Conservation (phyloP, 2,888 invertebrate species). For the Pterobdella sp. region DNA sequence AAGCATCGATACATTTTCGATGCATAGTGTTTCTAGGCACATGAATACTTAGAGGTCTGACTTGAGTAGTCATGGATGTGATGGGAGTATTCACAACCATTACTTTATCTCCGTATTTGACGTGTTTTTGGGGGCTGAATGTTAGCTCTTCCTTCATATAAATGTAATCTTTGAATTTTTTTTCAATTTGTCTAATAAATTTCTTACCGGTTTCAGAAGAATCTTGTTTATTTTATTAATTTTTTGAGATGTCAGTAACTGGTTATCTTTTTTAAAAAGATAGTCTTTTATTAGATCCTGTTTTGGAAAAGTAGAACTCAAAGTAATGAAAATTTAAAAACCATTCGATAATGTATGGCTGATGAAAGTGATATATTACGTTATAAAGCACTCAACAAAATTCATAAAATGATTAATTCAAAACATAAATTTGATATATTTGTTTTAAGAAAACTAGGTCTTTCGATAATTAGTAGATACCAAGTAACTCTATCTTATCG, state of each 20-base stretch:
- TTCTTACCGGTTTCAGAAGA: conserved; percentile 9
- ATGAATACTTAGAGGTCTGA: conserved; percentile 6
- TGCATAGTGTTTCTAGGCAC: neutral
- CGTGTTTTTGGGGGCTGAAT: neutral
- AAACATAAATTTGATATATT: too few species aligned
- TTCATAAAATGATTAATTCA: too few species aligned
- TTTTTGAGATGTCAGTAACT: conserved; percentile 5
- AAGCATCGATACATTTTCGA: neutral
- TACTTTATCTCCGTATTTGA: conserved; percentile 14
- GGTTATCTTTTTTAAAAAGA: conserved; percentile 22
- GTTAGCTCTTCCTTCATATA: neutral
- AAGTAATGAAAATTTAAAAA: too few species aligned
- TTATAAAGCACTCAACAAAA: too few species aligned
- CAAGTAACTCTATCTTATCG: too few species aligned
- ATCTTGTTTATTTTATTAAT: neutral
- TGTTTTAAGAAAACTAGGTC: too few species aligned
- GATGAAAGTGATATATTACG: too few species aligned
- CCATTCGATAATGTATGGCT: too few species aligned
- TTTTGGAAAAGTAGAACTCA: too few species aligned
- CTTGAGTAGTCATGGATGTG: neutral
- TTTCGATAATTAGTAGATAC: too few species aligned
- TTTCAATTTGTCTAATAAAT: neutral
- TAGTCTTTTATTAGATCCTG: conserved; percentile 16
- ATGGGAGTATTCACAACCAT: conserved; percentile 15
- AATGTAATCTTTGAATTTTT: neutral